A percentile compares a stretch with the other conserved stretches of the same genome.
Evolutionary conservation across 2,113 vertebrate species (phyloP).

Genomic region (Phalacrocorax pelagicus): DNA sequence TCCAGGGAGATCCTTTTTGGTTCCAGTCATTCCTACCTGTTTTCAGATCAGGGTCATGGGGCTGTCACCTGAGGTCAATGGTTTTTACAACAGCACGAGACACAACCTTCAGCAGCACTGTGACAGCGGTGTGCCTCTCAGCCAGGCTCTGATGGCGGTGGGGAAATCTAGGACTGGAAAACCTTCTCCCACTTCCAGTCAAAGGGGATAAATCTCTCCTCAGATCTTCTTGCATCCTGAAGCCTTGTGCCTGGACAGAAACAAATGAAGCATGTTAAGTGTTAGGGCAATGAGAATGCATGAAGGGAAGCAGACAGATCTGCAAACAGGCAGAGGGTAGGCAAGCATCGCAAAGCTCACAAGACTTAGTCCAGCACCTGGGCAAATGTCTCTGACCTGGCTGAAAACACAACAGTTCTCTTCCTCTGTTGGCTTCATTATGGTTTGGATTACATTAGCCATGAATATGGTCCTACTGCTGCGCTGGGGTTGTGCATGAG

Average conservation of each 20-base stretch:
- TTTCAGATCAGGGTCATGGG: background rate
- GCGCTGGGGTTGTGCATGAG: fast-evolving
- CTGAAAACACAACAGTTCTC: background rate
- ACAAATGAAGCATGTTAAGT: fast-evolving
- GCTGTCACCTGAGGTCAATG: background rate
- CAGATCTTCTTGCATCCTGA: background rate
- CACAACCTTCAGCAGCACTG: fast-evolving
- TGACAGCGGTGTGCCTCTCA: background rate
- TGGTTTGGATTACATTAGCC: background rate
- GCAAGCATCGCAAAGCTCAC: background rate
- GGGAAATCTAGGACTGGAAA: background rate
- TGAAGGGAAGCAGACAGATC: fast-evolving
- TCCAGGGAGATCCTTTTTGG: background rate
- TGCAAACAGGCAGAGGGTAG: background rate
- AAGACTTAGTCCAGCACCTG: background rate
- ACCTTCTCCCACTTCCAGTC: background rate
- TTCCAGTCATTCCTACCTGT: background rate
- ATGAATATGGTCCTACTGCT: background rate
- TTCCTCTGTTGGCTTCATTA: fast-evolving
- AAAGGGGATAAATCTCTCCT: background rate
- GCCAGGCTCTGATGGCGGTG: fast-evolving
- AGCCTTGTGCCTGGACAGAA: background rate
- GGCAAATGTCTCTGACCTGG: background rate
- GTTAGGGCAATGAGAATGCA: fast-evolving
- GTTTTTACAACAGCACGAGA: background rate